Base-by-base conservation (phyloP, 1,140 invertebrate genomes). In the Hyles vespertilio region DNA sequence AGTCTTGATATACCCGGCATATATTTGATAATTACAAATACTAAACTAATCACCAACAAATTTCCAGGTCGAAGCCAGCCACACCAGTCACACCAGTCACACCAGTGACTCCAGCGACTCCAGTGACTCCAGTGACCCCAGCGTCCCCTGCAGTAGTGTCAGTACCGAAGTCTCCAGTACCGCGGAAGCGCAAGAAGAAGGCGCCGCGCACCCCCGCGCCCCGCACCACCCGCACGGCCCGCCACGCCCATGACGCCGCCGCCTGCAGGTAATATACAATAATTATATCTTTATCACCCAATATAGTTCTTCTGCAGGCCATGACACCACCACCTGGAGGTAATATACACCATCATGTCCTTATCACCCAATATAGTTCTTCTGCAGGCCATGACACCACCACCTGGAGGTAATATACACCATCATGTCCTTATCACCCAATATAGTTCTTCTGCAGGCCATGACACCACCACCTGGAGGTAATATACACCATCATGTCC, bases 141-240 rank as follows among this genome's bases (percentile, higher is more conserved):
- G n/a, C 50, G 8, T 72, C 71, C 32, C 59, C 65, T 1, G 47
- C 63, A 3, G 64, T 62, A 0, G 22, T 64, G 5, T 58, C 65
- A 7, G 72, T 75, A 32, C 67, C 72, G 0, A 56, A 64, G 5
- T 79, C 83, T 0, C 79, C 83, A 0, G 69, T 75, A 32, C 70
- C 80, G 0, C 76, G 72, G 10, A 84, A 81, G 33, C 74, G 73
- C 12, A 81, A 76, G 70, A 83, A 81, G 74, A 83, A 83, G 67
- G 54, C 66, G 6, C 58, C 63, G 56, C 48, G 32, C 11, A 32
- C 51, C 32, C 51, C 58, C 46, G 36, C 66, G n/a, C 46, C 61
- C 40, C 22, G 52, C 49, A 49, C 63, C 0, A 58, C 66, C 43
- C 53, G 65, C 5, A 58, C 61, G 6, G 10, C 54, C 22, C 10